Evolutionary conservation across 2,113 vertebrate genomes (phyloP).

Genomic region (Ailurus styani): DNA sequence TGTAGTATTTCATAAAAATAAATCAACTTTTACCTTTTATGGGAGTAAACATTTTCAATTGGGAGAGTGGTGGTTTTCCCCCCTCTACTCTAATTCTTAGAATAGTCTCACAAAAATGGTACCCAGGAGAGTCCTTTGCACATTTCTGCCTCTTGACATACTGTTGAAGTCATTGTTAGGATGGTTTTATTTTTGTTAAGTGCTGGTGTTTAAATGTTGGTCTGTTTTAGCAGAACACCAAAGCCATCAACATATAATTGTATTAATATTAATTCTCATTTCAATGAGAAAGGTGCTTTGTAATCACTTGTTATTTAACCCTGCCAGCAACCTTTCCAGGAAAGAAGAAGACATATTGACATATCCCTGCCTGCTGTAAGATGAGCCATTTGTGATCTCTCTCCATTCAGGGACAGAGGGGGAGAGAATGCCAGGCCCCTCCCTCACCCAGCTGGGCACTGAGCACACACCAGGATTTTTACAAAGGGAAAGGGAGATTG

Average conservation of each 20-base stretch:
- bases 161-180: conserved; percentile 9
- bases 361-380: background rate
- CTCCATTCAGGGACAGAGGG: background rate
- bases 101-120: conserved; percentile 49
- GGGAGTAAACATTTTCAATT: conserved; percentile 48
- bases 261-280: conserved; percentile 70
- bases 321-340: conserved; percentile 28
- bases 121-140: conserved; percentile 32
- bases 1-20: conserved; percentile 66
- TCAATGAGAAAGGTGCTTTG: conserved; percentile 55
- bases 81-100: conserved; percentile 40
- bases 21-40: conserved; percentile 61
- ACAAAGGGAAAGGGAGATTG: background rate
- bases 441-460: background rate
- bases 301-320: conserved; percentile 58
- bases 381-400: background rate
- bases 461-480: background rate
- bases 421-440: background rate
- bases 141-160: conserved; percentile 40
- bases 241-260: conserved; percentile 56
- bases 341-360: background rate
- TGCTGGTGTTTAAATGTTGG: conserved; percentile 55
- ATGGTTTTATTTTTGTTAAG: conserved; percentile 56
- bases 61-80: background rate
- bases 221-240: conserved; percentile 40